These are phyloP conservation scores for Chrysochloris asiatica DNA, from an alignment of 2,113 vertebrate species.

Conservation along the genomic window DNA sequence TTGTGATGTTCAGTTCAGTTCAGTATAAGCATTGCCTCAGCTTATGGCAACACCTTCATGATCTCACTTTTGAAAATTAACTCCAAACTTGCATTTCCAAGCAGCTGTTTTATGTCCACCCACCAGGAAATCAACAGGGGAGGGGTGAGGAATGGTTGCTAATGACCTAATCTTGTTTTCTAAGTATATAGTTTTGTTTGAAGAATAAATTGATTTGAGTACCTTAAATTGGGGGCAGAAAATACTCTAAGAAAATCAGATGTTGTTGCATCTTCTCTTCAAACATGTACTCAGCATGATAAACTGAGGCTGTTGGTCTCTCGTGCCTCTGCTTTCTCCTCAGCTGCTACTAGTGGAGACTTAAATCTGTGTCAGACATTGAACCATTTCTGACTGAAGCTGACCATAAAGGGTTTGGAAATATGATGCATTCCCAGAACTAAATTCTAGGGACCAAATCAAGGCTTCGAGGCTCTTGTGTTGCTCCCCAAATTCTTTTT, in stretches of 20 bases:
- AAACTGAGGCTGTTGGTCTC: background rate
- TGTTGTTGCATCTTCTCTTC: background rate
- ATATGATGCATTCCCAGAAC: background rate
- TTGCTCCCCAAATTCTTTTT: background rate
- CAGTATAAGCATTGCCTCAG: constrained; percentile 17
- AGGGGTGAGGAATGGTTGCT: background rate
- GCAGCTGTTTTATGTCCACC: constrained; percentile 45
- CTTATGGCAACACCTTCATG: constrained; percentile 28
- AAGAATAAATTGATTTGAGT: constrained; percentile 30
- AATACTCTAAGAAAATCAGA: background rate
- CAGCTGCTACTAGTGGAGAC: background rate
- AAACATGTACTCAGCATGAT: background rate
- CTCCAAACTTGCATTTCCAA: constrained; percentile 36
- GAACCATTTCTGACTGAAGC: background rate
- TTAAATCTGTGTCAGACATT: background rate
- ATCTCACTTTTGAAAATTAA: constrained; percentile 44
- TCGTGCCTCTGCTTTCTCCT: background rate
- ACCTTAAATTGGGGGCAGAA: constrained; percentile 31
- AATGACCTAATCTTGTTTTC: background rate
- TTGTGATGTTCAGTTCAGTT: background rate
- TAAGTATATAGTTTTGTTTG: constrained; percentile 29
- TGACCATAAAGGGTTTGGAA: constrained; percentile 6
- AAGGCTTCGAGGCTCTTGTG: background rate
- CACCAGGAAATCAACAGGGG: constrained; percentile 22
- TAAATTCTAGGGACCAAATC: background rate